These are phyloP conservation scores for Diorhabda sublineata DNA, from an alignment of 1,140 invertebrate genomes.

Conservation along the genomic window DNA sequence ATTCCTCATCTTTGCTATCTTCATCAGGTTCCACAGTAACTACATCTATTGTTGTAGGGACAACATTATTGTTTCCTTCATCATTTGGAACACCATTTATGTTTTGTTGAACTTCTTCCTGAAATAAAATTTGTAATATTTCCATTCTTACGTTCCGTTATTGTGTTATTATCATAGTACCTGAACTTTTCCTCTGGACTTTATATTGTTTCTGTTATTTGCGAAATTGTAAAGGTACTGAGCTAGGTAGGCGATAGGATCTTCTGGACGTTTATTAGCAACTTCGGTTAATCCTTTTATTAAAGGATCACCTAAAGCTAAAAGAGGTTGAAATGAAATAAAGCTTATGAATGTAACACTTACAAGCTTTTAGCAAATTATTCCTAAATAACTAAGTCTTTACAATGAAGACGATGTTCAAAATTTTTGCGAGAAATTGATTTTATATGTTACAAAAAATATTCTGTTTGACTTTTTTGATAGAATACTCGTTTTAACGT, in stretches of 20 bases:
- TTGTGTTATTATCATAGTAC: constrained; percentile 23
- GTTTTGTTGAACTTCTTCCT: constrained; percentile 21
- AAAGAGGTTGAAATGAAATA: constrained; percentile 20
- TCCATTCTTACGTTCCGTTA: too few relatives aligned
- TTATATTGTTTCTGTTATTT: constrained; percentile 47
- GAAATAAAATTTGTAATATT: not conserved
- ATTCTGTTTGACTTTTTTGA: too few relatives aligned
- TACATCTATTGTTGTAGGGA: constrained; percentile 42
- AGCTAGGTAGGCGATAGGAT: constrained; percentile 78
- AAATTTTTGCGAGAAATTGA: too few relatives aligned
- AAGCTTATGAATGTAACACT: too few relatives aligned
- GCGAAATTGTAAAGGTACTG: constrained; percentile 74
- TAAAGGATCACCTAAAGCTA: constrained; percentile 79
- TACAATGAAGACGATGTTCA: too few relatives aligned
- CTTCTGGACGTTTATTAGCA: constrained; percentile 71
- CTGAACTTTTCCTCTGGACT: constrained; percentile 36
- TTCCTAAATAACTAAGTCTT: too few relatives aligned
- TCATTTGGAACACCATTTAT: constrained; percentile 30
- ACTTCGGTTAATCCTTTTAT: constrained; percentile 83
- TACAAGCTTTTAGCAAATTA: too few relatives aligned
- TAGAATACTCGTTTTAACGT: too few relatives aligned
- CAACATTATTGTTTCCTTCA: constrained; percentile 48
- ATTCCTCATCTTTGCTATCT: constrained; percentile 43
- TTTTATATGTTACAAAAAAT: too few relatives aligned
- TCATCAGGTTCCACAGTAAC: constrained; percentile 44